These are phyloP conservation scores for Acrossocheilus fasciatus DNA, from an alignment of 2,797 vertebrate genomes.

Conservation along the genomic window DNA sequence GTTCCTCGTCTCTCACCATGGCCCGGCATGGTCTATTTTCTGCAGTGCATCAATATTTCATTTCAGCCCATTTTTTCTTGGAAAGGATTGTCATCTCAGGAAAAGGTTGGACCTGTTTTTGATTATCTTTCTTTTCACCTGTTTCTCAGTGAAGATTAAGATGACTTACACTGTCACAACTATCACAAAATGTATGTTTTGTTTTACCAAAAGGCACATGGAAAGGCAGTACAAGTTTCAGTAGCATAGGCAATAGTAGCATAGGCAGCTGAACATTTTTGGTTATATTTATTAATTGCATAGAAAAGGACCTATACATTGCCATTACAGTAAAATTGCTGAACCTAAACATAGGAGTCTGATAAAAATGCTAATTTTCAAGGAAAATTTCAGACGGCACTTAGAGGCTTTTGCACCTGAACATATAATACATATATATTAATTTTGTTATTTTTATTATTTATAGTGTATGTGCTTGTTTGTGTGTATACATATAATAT, in stretches of 20 bases:
- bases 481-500: neutral
- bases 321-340: no score
- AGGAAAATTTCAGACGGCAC: no score
- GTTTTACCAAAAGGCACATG: neutral
- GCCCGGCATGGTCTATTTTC: slow-evolving; percentile 77
- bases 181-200: neutral
- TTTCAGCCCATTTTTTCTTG: slow-evolving; percentile 73
- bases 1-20: slow-evolving; percentile 62
- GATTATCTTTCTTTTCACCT: slow-evolving; percentile 65
- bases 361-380: no score
- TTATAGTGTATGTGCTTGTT: no score
- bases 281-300: neutral
- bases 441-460: no score
- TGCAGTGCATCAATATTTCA: slow-evolving; percentile 80
- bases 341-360: no score
- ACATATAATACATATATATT: no score
- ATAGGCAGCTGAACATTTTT: neutral
- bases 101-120: slow-evolving; percentile 56
- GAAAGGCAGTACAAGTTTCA: neutral
- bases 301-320: no score
- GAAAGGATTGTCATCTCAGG: slow-evolving; percentile 71
- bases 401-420: no score
- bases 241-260: no score
- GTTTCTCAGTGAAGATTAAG: slow-evolving; percentile 46
- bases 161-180: neutral